Evolutionary conservation across 2,888 invertebrate genomes (phyloP).

Genomic region (Ypsolopha sequella): DNA sequence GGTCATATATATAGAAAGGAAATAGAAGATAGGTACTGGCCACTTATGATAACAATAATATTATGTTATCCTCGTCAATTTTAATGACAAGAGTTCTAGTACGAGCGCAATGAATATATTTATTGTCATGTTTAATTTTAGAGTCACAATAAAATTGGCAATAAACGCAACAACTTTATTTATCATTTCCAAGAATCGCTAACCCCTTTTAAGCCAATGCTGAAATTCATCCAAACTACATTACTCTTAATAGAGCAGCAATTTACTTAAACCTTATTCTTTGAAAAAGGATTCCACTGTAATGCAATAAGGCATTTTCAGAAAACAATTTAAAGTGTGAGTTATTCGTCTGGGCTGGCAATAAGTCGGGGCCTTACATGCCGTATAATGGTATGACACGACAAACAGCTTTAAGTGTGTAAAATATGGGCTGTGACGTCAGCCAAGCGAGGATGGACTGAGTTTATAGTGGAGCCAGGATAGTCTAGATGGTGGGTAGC

Average conservation of each 20-base stretch:
- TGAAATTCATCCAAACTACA: conserved; percentile 29
- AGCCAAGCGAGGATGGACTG: conserved; percentile 51
- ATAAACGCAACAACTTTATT: too few species aligned
- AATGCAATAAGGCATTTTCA: conserved; percentile 48
- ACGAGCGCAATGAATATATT: too few species aligned
- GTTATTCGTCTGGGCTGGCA: conserved; percentile 53
- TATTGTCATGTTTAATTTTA: too few species aligned
- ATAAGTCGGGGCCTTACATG: conserved; percentile 63
- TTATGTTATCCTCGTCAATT: too few species aligned
- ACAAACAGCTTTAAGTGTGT: conserved; percentile 70
- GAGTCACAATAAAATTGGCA: too few species aligned
- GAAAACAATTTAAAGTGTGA: conserved; percentile 62
- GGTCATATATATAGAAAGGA: too few species aligned
- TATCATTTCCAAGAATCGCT: too few species aligned
- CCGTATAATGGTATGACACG: conserved; percentile 69
- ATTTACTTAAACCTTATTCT: conserved; percentile 35
- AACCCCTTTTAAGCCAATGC: conserved; percentile 17
- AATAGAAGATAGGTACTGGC: too few species aligned
- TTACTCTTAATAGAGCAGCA: conserved; percentile 36
- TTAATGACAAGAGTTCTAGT: too few species aligned
- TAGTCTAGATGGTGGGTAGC: background rate
- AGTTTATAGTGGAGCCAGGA: conserved; percentile 45
- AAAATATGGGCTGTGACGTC: conserved; percentile 63
- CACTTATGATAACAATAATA: too few species aligned
- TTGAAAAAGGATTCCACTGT: conserved; percentile 49